Evolutionary conservation across 1,140 invertebrate genomes (phyloP).

Genomic region (Drosophila kepulauana): DNA sequence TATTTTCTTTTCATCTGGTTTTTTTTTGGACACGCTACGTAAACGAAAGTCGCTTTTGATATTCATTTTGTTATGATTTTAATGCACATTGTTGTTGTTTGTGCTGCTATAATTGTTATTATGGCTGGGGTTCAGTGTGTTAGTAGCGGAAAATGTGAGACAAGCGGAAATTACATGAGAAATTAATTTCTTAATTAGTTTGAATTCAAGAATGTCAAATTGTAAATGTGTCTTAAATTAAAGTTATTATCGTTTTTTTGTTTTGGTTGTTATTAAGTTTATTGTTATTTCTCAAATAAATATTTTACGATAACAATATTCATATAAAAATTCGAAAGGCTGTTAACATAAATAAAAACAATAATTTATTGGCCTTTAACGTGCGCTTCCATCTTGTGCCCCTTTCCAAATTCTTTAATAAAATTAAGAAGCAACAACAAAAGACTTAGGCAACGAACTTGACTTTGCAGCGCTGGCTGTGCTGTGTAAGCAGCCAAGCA

Average conservation of each 20-base stretch:
- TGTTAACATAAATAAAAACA: constrained; percentile 21
- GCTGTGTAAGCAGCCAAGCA: constrained; percentile 46
- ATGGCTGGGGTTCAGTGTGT: constrained; percentile 28
- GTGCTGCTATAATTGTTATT: constrained; percentile 22
- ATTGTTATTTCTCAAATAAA: not conserved
- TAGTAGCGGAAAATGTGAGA: constrained; percentile 64
- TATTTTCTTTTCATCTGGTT: constrained; percentile 4
- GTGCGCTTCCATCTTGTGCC: constrained; percentile 22
- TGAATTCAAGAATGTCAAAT: constrained; percentile 8
- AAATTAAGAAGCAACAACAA: constrained; percentile 52
- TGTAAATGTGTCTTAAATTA: not conserved
- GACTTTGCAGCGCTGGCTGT: constrained; percentile 46
- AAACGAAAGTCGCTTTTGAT: constrained; percentile 80
- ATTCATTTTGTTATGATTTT: constrained; percentile 70
- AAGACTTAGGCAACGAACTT: constrained; percentile 74
- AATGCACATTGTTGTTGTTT: constrained; percentile 43
- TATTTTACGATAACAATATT: constrained; percentile 6
- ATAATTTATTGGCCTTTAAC: constrained; percentile 32
- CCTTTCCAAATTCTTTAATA: constrained; percentile 35
- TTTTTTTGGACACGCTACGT: constrained; percentile 40
- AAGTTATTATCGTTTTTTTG: not conserved
- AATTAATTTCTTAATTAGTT: constrained; percentile 47
- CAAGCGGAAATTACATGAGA: constrained; percentile 65
- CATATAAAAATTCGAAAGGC: constrained; percentile 1
- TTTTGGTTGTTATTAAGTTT: not conserved